A percentile compares a stretch with the other conserved stretches of the same genome.
phyloP scores from a whole-genome alignment of 2,888 invertebrate species.

The Drosophila parthenogenetica region DNA sequence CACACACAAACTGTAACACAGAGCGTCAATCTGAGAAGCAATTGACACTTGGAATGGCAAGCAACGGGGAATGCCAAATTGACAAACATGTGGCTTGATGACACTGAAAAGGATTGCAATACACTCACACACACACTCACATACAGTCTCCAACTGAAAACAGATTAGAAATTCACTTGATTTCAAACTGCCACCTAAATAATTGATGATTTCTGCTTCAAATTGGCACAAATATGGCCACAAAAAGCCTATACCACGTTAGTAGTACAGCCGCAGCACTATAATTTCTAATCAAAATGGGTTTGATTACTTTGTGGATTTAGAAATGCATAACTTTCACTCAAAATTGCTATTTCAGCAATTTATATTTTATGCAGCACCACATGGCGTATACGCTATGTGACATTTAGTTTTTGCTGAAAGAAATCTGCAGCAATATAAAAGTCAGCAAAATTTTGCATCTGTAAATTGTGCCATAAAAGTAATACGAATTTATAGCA shows the following conservation, averaged over 20 bases:
- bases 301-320: slow-evolving; percentile 8
- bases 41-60: slow-evolving; percentile 16
- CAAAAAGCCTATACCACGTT: background rate
- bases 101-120: slow-evolving; percentile 1
- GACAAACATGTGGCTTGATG: slow-evolving; percentile 31
- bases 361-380: too few species aligned
- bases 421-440: too few species aligned
- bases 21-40: slow-evolving; percentile 22
- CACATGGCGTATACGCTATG: too few species aligned
- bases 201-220: slow-evolving; percentile 25
- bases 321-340: slow-evolving; percentile 5
- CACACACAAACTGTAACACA: slow-evolving; percentile 19
- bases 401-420: too few species aligned
- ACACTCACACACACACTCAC: slow-evolving; percentile 1
- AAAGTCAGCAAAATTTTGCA: too few species aligned
- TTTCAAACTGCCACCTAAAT: slow-evolving; percentile 32
- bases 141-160: slow-evolving; percentile 31
- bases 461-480: too few species aligned
- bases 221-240: slow-evolving; percentile 16
- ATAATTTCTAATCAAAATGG: background rate
- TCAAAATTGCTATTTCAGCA: too few species aligned
- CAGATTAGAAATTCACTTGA: slow-evolving; percentile 55
- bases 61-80: slow-evolving; percentile 26
- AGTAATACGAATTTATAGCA: too few species aligned
- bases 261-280: background rate